These are phyloP conservation scores for Keiferia lycopersicella DNA, from an alignment of 2,888 invertebrate species.

Conservation along the genomic window DNA sequence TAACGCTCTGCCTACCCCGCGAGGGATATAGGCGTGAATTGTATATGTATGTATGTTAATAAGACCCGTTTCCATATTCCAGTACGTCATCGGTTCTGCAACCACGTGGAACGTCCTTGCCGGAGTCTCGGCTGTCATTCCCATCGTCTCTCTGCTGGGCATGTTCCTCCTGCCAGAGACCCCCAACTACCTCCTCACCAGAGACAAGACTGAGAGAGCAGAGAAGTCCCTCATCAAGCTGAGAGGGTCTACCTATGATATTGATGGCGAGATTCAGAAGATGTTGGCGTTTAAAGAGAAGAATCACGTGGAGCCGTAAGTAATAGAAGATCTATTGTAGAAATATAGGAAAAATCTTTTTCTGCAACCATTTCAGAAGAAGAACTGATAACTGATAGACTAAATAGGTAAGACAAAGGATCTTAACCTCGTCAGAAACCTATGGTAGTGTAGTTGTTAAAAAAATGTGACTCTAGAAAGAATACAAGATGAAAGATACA, in stretches of 20 bases:
- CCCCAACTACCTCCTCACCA: constrained; percentile 85
- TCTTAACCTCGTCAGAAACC: no score
- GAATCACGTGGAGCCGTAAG: constrained; percentile 82
- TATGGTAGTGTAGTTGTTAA: no score
- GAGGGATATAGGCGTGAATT: no score
- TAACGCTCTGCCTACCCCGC: no score
- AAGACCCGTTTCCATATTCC: constrained; percentile 45
- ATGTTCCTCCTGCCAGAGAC: constrained; percentile 86
- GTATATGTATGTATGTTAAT: not conserved
- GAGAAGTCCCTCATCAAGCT: constrained; percentile 80
- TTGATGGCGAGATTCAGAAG: constrained; percentile 83
- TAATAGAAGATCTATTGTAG: constrained; percentile 28
- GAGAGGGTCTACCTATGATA: constrained; percentile 82
- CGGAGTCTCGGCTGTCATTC: constrained; percentile 82
- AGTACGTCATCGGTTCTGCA: constrained; percentile 82
- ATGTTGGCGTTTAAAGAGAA: constrained; percentile 83
- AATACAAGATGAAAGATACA: no score
- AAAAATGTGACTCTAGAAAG: no score
- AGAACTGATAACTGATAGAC: no score
- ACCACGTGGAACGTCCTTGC: constrained; percentile 84
- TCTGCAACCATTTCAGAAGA: no score
- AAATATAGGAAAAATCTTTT: no score
- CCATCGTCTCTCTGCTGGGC: constrained; percentile 81
- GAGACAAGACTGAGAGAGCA: constrained; percentile 82
- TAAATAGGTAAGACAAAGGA: no score